Evolutionary conservation across 1,140 invertebrate genomes (phyloP), one percentile per base, ranked within the genome.

Genomic region (Dryas iulia): DNA sequence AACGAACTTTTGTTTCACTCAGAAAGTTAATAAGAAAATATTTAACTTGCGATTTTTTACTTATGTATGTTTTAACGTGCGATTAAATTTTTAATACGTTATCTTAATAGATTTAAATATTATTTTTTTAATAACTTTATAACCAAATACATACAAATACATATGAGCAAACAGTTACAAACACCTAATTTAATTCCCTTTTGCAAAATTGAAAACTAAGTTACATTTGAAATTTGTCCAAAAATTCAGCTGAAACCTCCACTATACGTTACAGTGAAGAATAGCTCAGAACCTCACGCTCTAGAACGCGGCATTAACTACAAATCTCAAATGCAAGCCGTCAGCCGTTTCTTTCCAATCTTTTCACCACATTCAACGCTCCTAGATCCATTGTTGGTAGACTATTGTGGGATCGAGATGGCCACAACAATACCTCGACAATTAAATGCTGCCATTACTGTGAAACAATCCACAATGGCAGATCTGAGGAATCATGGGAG

Each of bases 401-500:
- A 71, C 70, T 57, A 68, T 72, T 70, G 78, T 81, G 76, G 78
- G 84, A 89, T 83, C 75, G 31, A 65, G 84, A 86, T 87, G 84
- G 67, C 59, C 63, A 58, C 71, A 74, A 83, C 83, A 84, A 83
- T 79, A 78, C 74, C 75, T 72, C 73, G 78, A 79, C 84, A 82
- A 86, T 86, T 84, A 84, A 88, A 82, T 74, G 77, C 76, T 77
- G 75, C 77, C 76, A 82, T 87, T 86, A 81, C 72, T 76, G 59
- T 74, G 74, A 67, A 87, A 87, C 83, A 87, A 87, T 83, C 69
- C 81, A 86, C 84, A 87, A 87, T 83, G 71, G 80, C 80, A 85
- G 83, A 83, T 86, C 82, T 86, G 86, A 88, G 78, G 76, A 82
- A 84, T 83, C 77, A 56, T 56, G 83, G 78, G 81, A 82, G 78